Evolutionary conservation across 1,140 invertebrate genomes (phyloP), one percentile per base, ranked within the genome.

Genomic region (Drusus annulatus): DNA sequence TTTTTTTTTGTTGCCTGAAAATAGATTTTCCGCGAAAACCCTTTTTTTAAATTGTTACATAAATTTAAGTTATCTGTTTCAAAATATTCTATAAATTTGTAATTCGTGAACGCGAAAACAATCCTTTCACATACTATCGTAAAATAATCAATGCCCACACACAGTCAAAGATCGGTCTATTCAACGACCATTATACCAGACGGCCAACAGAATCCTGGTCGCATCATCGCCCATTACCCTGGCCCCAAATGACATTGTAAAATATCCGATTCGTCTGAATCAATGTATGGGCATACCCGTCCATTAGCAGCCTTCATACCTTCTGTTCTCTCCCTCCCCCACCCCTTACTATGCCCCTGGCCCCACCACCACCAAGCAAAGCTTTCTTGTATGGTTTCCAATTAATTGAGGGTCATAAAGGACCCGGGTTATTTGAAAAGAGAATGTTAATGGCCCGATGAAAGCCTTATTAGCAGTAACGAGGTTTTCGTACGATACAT

Each of bases 271-370:
- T 60, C 56, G 19, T 60, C 56, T 23, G 19, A 60, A 60, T 60
- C 56, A 60, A 60, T 60, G 56, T 60, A 60, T 60, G 56, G 19
- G 56, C 56, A 60, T 60, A 60, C 56, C 56, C 56, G n/a, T 60
- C 56, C 56, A 60, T 60, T 60, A 60, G 56, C 56, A 60, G 17
- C 56, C 15, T 19, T 60, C 56, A 21, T 60, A 4, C 56, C 56
- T 13, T 10, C 36, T 45, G 8, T 13, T 1, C 36, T 45, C 8
- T 10, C 10, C 36, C 36, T 13, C 1, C 36, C 10, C 10, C 36
- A 13, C 7, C 3, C 31, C 7, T 36, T 7, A 36, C 36, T 36
- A 3, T 1, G 2, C 36, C 10, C 36, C 36, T 7, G 17, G 19
- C 54, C 8, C 56, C 19, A 8, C n/a, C 19, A 2, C 56, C 56